Evolutionary conservation across 2,888 invertebrate genomes (phyloP), one percentile per base, ranked within the genome.

Genomic region (Callyntrura sp.): DNA sequence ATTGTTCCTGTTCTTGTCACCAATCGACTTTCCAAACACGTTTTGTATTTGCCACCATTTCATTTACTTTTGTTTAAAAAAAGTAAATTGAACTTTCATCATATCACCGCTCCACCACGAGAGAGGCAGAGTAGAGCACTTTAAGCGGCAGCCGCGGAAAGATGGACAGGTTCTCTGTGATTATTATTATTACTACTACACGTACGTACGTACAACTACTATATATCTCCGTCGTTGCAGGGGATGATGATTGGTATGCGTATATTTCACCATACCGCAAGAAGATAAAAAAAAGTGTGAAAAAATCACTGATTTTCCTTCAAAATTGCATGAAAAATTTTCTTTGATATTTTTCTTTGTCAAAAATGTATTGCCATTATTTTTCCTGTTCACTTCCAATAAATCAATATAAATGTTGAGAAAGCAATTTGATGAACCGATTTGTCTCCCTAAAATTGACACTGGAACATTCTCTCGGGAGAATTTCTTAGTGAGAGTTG

Each of bases 361-460:
- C 55, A 57, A 79, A 76, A 55, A 79, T 79, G 57, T 79, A 79
- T 57, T 55, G 55, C 57, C 35, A 57, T 79, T 57, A 55, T 79
- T 79, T 25, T 57, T 76, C 85, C 23, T 85, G 43, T 35, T 78
- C 78, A 65, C 51, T 88, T 78, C 55, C 88, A 92, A 93, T 93
- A 93, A 93, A 93, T 93, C 93, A 93, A 93, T 92, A 92, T 93
- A 92, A 93, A 92, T 91, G 92, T 91, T 92, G 84, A 90, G 90
- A 93, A 93, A 91, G 91, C 93, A 93, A 93, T 93, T 93, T 90
- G 92, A 93, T 92, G 92, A 90, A 92, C 91, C 93, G 93, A 93
- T 93, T 93, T 93, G 93, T 93, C 93, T 93, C 93, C 91, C 90
- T 92, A 93, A 92, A 92, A 93, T 93, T 93, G 93, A 93, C 93